These are phyloP conservation scores for Vimba vimba DNA, from an alignment of 2,113 vertebrate species.

Conservation along the genomic window DNA sequence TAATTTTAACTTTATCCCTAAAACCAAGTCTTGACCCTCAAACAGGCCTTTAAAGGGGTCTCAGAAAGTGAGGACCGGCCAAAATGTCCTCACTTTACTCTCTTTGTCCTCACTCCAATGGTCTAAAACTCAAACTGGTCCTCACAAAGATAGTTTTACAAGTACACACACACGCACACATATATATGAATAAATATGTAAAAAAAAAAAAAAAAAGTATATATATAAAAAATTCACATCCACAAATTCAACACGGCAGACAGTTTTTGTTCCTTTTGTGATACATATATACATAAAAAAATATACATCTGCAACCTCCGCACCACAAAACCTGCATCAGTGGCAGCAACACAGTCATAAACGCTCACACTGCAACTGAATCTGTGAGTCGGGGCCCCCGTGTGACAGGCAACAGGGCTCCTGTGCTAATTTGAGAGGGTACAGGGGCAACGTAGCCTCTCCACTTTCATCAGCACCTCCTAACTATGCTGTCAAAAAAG, in stretches of 20 bases:
- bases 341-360: constrained; percentile 43
- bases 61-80: no score
- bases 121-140: no score
- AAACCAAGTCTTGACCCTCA: no score
- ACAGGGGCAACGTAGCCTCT: constrained; percentile 65
- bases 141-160: no score
- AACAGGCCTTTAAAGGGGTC: no score
- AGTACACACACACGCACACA: no score
- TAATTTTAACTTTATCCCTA: no score
- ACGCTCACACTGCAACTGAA: constrained; percentile 61
- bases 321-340: constrained; percentile 6
- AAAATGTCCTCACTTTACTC: no score
- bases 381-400: constrained; percentile 66
- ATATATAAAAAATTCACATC: no score
- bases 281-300: neutral
- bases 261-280: neutral
- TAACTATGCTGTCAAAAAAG: constrained; percentile 76
- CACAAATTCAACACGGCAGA: neutral
- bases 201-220: no score
- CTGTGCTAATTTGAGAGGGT: constrained; percentile 81
- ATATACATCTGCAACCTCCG: neutral
- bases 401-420: constrained; percentile 70
- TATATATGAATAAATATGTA: no score
- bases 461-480: constrained; percentile 77
- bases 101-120: no score